phyloP scores from a whole-genome alignment of 2,797 vertebrate genomes.

The Melanotaenia boesemani region DNA sequence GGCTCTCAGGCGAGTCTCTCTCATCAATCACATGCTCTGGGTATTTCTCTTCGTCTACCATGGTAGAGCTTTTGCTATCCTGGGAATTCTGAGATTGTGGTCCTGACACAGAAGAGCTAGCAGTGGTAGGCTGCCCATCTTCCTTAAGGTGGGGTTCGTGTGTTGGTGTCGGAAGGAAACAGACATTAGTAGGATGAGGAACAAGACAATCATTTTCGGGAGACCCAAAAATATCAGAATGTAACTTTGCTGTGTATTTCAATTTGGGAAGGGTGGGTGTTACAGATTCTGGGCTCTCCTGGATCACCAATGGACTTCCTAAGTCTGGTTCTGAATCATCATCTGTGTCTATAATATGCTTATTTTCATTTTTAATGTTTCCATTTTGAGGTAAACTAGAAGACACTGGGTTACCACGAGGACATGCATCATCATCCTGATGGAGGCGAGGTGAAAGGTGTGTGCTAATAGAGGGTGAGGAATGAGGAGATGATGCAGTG shows the following conservation, averaged over 20 bases:
- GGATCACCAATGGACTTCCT: constrained; percentile 81
- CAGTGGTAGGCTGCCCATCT: constrained; percentile 5
- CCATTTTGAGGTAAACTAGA: constrained; percentile 62
- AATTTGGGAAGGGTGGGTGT: constrained; percentile 76
- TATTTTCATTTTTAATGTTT: constrained; percentile 33
- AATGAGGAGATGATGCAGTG: constrained; percentile 26
- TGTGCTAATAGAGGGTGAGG: constrained; percentile 43
- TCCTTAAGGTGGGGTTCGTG: constrained; percentile 53
- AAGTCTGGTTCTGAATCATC: constrained; percentile 76
- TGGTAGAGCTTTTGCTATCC: constrained; percentile 16
- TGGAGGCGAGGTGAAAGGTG: constrained; percentile 44
- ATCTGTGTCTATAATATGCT: constrained; percentile 69
- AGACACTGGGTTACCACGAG: constrained; percentile 20
- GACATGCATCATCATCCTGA: constrained; percentile 47
- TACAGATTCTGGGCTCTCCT: constrained; percentile 77
- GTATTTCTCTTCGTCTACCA: constrained; percentile 73
- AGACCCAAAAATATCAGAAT: constrained; percentile 41
- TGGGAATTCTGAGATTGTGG: constrained; percentile 25
- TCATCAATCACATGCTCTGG: constrained; percentile 86
- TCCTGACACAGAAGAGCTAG: constrained; percentile 27
- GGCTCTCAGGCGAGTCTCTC: constrained; percentile 86
- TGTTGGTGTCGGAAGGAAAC: constrained; percentile 37
- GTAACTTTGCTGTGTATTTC: constrained; percentile 60
- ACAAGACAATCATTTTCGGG: constrained; percentile 49
- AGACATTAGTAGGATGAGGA: constrained; percentile 37